Evolutionary conservation across 2,113 vertebrate genomes (phyloP), one percentile per base, ranked within the genome.

Genomic region (Macquaria ambigua): DNA sequence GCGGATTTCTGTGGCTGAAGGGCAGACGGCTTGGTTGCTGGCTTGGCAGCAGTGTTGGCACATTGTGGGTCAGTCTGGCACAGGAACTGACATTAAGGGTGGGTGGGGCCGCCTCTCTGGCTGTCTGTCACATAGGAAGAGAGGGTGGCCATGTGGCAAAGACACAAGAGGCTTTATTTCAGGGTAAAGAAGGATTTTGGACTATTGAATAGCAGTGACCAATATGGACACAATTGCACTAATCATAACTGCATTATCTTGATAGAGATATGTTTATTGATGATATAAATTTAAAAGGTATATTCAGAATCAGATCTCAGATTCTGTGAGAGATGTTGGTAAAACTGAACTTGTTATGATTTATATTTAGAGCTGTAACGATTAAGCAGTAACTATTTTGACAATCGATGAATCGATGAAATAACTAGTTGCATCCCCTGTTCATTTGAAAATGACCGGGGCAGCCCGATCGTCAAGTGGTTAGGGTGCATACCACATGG

Each of bases 1-100:
- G 79, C 59, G 79, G 79, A 77, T 81, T 90, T 82, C 70, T 84
- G 63, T 39, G 59, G 77, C 81, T 87, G 81, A 81, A 87, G 82
- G 84, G 86, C 83, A 89, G 89, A 81, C 83, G 5, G 79, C 76
- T 66, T 53, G 83, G 71, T 85, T 79, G 72, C 43, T 69, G 85
- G 79, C 88, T 89, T 82, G 85, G 87, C 83, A 87, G 68, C 62
- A 64, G 67, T 53, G 59, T 84, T 87, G 86, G 90, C 88, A 88
- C 83, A 39, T 41, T 70, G 68, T 74, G 58, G 81, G 85, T 85
- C 87, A 83, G 79, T 46, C 83, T 93, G 92, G 90, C 87, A 80
- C 71, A 48, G 56, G 72, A 85, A 71, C 86, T 86, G 83, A 88
- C 82, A 89, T 77, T 74, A 48, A 74, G 59, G 41, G 68, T 53